Evolutionary conservation across 2,888 invertebrate species (phyloP), one percentile per base, ranked within the genome.

Genomic region (Lithodes maja): DNA sequence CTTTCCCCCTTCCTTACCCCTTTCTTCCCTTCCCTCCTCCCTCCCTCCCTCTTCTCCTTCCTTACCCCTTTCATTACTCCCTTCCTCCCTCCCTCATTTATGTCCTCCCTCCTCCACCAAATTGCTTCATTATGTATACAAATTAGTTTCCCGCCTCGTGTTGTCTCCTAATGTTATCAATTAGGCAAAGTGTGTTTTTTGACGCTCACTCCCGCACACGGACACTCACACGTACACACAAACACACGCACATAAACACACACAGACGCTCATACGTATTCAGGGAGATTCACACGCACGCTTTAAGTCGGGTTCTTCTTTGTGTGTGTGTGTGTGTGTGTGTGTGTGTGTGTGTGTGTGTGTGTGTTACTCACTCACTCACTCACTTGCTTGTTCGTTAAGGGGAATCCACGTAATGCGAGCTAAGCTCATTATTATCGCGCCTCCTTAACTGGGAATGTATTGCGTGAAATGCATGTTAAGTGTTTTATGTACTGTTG

Each of bases 71-170:
- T 9, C 49, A 33, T 3, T 49, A 17, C 49, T 1, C 77, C 17
- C 49, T 12, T 2, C 9, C 77, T 3, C 77, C 12, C 77, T 49
- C 17, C 12, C 49, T 12, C 9, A 15, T 33, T 5, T 15, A 74
- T 33, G 33, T n/a, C n/a, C 74, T 3, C 77, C 17, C 3, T 33
- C 17, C 74, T 74, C 33, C n/a, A 68, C 68, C 74, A 15, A 74
- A 74, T 74, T 33, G 74, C 74, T 17, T 74, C n/a, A 33, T 74
- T 74, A 74, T 15, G 33, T 3, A 74, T 74, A 61, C 61, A 61
- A 61, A 61, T 61, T 61, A 61, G 61, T 7, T 5, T 61, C 61
- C 12, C 61, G 61, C 61, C 61, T 7, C 61, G 61, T 61, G 61
- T 61, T 61, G 61, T 61, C 61, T 61, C 61, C 61, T 61, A 61